Evolutionary conservation across 37 sponge, comb jelly and placozoan species (phyloP).

Genomic region (Hexactinellida sp.): DNA sequence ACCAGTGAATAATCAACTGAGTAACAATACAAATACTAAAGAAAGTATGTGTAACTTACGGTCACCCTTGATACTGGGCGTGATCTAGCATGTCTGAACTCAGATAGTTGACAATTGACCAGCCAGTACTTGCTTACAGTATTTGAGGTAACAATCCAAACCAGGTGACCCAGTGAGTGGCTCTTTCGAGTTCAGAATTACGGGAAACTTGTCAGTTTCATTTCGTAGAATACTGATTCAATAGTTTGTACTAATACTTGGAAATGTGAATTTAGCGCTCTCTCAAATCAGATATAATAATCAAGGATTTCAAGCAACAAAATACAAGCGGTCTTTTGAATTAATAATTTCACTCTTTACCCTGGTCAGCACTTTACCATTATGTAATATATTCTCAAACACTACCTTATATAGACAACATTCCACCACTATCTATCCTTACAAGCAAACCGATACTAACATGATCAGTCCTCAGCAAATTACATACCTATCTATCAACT

Average conservation of each 20-base stretch:
- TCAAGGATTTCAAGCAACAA: too few species aligned
- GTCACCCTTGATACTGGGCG: not conserved
- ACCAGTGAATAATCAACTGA: too few species aligned
- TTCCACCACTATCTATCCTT: too few species aligned
- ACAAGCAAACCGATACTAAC: too few species aligned
- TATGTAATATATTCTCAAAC: too few species aligned
- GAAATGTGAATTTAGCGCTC: not conserved
- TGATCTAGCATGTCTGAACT: slow-evolving; percentile 5
- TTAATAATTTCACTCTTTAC: too few species aligned
- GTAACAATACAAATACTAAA: not conserved
- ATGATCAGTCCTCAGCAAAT: not conserved
- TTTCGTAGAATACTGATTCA: not conserved
- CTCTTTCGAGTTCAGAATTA: slow-evolving; percentile 8
- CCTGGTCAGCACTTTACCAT: too few species aligned
- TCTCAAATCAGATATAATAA: too few species aligned
- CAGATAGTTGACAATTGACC: not conserved
- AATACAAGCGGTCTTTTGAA: too few species aligned
- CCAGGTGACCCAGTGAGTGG: not conserved
- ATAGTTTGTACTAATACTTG: not conserved
- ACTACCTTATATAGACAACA: too few species aligned
- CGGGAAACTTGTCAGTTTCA: not conserved
- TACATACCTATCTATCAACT: not conserved
- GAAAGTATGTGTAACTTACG: not conserved
- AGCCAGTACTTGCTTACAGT: not conserved
- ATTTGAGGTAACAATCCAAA: not conserved